Evolutionary conservation across 2,113 vertebrate species (phyloP), one percentile per base, ranked within the genome.

Genomic region (Chauna torquata): DNA sequence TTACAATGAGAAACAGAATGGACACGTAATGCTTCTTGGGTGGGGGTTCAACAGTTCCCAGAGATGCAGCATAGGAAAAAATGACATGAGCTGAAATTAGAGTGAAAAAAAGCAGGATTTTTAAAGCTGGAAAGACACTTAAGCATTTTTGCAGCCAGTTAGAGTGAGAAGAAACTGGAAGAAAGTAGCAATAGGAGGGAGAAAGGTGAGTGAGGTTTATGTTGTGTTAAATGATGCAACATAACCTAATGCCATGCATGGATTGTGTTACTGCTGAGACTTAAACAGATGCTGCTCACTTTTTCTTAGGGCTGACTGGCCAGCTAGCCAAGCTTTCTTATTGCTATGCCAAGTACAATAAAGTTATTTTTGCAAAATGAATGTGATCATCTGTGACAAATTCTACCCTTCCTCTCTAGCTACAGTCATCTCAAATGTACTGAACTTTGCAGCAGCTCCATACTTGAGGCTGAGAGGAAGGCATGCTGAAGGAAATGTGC

Each of bases 181-280:
- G 47, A 69, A 92, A 92, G 70, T 66, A 82, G 82, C 69, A 82
- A 54, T 52, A 83, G 91, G 84, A 96, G 88, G 83, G 88, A 97
- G 58, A 93, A 77, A 95, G 68, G 94, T 95, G 95, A 20, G 58
- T 44, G 86, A 96, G 78, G 95, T 96, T 96, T 97, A 96, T 94
- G 88, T 86, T 97, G 71, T 96, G 97, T 96, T 97, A 97, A 97
- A 97, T 97, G 95, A 96, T 92, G 95, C 81, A 96, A 86, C 84
- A 70, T 96, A 94, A 98, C 94, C 94, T 88, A 96, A 97, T 96
- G 80, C 76, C 86, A 88, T 96, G 92, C 94, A 96, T 93, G 95
- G 93, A 86, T 76, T 96, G 84, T 96, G 85, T 93, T 96, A 90
- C 86, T 94, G 96, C 77, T 85, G 93, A 94, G 94, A 87, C 82